phyloP scores from a whole-genome alignment of 1,140 invertebrate genomes.

The Stegodyphus mimosarum region DNA sequence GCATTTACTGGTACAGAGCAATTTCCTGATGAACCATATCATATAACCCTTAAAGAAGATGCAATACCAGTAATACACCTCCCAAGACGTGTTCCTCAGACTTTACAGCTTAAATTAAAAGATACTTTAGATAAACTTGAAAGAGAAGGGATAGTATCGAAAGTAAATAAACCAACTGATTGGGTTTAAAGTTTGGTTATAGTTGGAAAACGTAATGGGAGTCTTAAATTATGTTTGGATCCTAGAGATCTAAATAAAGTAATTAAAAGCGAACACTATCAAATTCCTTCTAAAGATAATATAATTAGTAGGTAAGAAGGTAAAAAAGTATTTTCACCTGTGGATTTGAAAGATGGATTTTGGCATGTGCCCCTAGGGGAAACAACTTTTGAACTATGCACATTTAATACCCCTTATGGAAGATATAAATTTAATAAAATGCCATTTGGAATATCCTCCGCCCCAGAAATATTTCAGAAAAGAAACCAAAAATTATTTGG shows the following conservation, averaged over 20 bases:
- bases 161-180: slow-evolving; percentile 19
- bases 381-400: slow-evolving; percentile 17
- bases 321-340: slow-evolving; percentile 10
- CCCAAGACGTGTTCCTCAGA: no score
- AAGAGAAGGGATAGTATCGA: background rate
- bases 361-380: slow-evolving; percentile 12
- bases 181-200: background rate
- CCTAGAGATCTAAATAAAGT: slow-evolving; percentile 17
- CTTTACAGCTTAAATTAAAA: no score
- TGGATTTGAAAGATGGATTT: slow-evolving; percentile 34
- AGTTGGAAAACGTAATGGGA: background rate
- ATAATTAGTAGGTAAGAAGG: slow-evolving; percentile 36
- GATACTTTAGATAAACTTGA: no score
- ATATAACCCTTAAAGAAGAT: slow-evolving; percentile 36
- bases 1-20: slow-evolving; percentile 10
- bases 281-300: slow-evolving; percentile 12
- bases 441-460: slow-evolving; percentile 70
- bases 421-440: slow-evolving; percentile 67
- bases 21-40: slow-evolving; percentile 27
- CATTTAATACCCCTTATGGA: slow-evolving; percentile 62
- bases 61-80: no score
- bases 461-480: no score
- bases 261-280: slow-evolving; percentile 25
- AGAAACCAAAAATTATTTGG: no score
- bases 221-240: background rate